Base-by-base conservation (phyloP, 2,888 invertebrate genomes). In the Amphipyra tragopoginis region DNA sequence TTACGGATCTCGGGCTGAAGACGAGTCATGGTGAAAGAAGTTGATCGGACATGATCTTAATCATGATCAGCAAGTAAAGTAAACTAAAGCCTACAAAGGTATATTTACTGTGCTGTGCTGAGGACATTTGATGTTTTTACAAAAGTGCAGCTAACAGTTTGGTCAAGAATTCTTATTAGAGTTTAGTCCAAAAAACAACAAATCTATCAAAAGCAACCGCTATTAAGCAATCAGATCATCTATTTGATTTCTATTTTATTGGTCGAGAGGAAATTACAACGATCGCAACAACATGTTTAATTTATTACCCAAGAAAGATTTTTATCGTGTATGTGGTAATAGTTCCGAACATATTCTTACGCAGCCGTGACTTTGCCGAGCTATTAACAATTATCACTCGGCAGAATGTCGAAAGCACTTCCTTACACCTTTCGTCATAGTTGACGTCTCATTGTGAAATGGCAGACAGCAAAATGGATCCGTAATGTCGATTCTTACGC, bases 381-480 rank as follows among this genome's bases (percentile, higher is more conserved):
- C 36, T 44, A 29, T 48, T 36, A 48, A 39, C 43, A 47, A 34
- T 42, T 40, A 49, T 49, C 49, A 42, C 9, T 38, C 3, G 8
- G 33, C 36, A 10, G 29, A 51, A 52, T 48, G 40, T 49, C 45
- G 58, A 56, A 50, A 56, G 64, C 44, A 48, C 36, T 60, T 50
- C 65, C 65, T 67, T 8, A 45, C 49, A 59, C 59, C 49, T 67
- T 75, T 62, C 64, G 59, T 65, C 67, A 57, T 38, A 74, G 77
- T 83, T 82, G 80, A 44, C 49, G 38, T 40, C n/a, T 54, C 56
- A 34, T 67, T 67, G 58, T 57, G 81, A 81, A 86, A 86, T 74
- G 83, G 34, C 34, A 83, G 80, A 84, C 72, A 71, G 77, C 45
- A 33, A 85, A 82, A 82, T 83, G 71, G 76, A 81, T 81, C 77